These are phyloP conservation scores for Alligator sinensis DNA, from an alignment of 2,113 vertebrate genomes.

Conservation along the genomic window DNA sequence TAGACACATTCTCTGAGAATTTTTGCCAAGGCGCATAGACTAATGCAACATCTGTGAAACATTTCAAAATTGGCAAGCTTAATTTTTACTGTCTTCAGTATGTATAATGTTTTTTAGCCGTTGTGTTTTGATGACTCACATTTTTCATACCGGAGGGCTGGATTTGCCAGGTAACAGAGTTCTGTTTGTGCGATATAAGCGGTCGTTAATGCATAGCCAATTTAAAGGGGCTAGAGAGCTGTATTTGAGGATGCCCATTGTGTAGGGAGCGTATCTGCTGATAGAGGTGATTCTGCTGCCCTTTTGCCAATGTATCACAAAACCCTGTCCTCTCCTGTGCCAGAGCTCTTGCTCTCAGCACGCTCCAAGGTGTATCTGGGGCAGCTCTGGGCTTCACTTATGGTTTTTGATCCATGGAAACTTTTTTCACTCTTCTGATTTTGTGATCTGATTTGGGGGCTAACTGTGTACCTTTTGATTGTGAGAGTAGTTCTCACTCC, in stretches of 20 bases:
- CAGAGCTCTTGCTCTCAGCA: background rate
- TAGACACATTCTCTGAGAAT: background rate
- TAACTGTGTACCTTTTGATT: constrained; percentile 26
- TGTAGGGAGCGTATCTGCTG: background rate
- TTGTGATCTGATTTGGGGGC: constrained; percentile 38
- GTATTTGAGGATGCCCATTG: background rate
- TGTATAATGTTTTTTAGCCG: background rate
- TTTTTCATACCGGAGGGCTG: background rate
- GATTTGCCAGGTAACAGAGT: background rate
- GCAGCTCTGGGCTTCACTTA: too few species aligned
- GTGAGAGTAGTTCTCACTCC: constrained; percentile 36
- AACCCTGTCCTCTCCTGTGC: background rate
- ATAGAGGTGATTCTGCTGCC: background rate
- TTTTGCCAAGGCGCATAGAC: background rate
- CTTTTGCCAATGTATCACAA: background rate
- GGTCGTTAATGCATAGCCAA: background rate
- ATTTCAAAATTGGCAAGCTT: background rate
- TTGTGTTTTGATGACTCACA: background rate
- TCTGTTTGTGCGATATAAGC: background rate
- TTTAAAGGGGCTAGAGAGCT: background rate
- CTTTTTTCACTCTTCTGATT: background rate
- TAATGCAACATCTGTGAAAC: background rate
- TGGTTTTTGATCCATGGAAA: background rate
- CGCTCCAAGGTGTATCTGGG: too few species aligned
- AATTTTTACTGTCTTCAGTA: background rate